Evolutionary conservation across 1,140 invertebrate genomes (phyloP), one percentile per base, ranked within the genome.

Genomic region (Hypsibius dujardini): DNA sequence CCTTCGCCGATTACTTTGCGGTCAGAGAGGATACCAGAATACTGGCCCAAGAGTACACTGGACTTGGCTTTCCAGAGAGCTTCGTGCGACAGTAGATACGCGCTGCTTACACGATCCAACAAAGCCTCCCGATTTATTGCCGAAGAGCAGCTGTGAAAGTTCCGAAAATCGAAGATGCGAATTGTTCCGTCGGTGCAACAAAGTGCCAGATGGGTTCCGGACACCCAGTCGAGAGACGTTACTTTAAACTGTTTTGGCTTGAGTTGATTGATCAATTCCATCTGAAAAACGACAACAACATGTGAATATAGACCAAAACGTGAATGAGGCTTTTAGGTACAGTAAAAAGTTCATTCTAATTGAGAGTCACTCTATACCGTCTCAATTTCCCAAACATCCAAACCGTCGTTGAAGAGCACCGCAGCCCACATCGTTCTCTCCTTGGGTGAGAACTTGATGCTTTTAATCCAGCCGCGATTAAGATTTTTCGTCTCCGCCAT

Each of bases 391-490:
- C 83, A 84, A 45, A 86, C 77, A 73, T 85, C 82, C 42, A 85
- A 78, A 1, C 84, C 84, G 77, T 86, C 84, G 75, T 78, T 80
- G 75, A 82, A 85, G 1, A 86, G 75, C 1, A 85, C 79, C 42
- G 85, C 76, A 56, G 85, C 79, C 75, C 84, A 85, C 74, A 84
- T 80, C 75, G 86, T 86, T 46, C 82, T 83, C 74, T 84, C 78
- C 14, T 85, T 85, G n/a, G 85, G 85, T 56, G 84, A 84, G 81
- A 86, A 86, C 45, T 81, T 74, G 28, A 86, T 80, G 75, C 85
- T 85, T 72, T 80, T 81, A 12, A 86, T 82, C 76, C 79, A 80
- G 1, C 84, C 83, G 70, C 82, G 74, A 71, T 80, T 72, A 2
- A 46, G 47, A 62, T 15, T 71, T 28, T 72, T 12, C 46, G 70